Evolutionary conservation across 2,888 invertebrate genomes (phyloP).

Genomic region (Synergus gifuensis): DNA sequence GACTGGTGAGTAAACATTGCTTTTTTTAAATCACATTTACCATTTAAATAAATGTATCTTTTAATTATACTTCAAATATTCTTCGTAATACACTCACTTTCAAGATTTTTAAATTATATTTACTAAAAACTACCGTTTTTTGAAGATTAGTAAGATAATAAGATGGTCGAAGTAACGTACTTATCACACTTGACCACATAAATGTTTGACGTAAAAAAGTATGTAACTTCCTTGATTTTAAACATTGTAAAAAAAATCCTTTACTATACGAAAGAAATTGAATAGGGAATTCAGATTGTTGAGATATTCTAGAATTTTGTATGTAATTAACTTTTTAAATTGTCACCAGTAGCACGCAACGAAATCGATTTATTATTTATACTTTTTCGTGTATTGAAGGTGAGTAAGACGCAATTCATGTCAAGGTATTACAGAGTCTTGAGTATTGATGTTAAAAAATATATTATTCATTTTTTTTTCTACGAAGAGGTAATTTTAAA

Average conservation of each 20-base stretch:
- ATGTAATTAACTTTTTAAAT: neutral
- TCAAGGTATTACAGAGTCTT: neutral
- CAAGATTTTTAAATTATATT: neutral
- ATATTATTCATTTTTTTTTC: neutral
- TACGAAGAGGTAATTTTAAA: neutral
- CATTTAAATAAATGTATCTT: neutral
- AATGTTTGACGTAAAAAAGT: neutral
- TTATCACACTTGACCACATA: neutral
- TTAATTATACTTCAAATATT: no score
- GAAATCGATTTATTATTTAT: neutral
- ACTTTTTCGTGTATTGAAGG: neutral
- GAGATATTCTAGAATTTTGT: neutral
- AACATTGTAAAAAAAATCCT: neutral
- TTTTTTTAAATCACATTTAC: neutral
- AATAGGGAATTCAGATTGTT: neutral
- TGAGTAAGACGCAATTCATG: neutral
- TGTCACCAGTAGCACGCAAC: neutral
- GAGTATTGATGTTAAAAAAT: neutral
- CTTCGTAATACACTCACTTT: neutral
- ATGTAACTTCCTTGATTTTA: neutral
- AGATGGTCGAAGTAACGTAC: constrained; percentile 12
- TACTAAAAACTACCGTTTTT: neutral
- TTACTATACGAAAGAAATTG: neutral
- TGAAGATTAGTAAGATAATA: neutral
- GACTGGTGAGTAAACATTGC: neutral